Conservation (phyloP, 1,140 invertebrate genomes). For the Phortica variegata region DNA sequence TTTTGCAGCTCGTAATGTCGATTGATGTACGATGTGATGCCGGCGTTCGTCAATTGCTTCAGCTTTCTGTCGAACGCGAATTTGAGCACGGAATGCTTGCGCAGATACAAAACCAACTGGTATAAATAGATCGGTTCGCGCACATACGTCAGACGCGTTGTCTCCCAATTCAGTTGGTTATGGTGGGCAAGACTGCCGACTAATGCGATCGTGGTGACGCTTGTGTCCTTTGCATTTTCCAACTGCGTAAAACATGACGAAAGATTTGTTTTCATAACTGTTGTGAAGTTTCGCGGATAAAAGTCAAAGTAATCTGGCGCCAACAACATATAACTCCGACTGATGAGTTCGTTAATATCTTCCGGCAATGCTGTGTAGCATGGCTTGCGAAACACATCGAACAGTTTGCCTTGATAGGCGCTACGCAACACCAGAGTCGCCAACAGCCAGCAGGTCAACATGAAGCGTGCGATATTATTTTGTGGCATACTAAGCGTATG, state of each 20-base stretch:
- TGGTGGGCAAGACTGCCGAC: conserved; percentile 31
- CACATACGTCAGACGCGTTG: conserved; percentile 13
- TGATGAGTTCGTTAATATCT: conserved; percentile 14
- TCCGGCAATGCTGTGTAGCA: conserved; percentile 15
- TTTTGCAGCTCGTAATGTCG: too few species aligned
- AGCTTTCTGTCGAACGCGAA: conserved; percentile 34
- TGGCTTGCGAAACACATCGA: conserved; percentile 25
- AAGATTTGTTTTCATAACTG: conserved; percentile 8
- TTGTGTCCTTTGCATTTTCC: neutral
- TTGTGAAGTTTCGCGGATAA: conserved; percentile 22
- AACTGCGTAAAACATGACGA: conserved; percentile 11
- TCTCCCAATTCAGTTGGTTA: conserved; percentile 16
- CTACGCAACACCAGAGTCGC: conserved; percentile 30
- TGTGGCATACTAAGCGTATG: conserved; percentile 8
- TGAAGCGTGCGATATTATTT: conserved; percentile 9
- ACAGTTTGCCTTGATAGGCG: conserved; percentile 39
- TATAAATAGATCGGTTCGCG: conserved; percentile 35
- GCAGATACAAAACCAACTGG: conserved; percentile 36
- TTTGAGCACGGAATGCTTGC: conserved; percentile 18
- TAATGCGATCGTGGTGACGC: conserved; percentile 28
- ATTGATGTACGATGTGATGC: too few species aligned
- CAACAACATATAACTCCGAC: conserved; percentile 31
- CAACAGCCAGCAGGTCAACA: conserved; percentile 29
- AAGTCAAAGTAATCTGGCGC: conserved; percentile 30
- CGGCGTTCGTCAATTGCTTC: conserved; percentile 27